Evolutionary conservation across 2,797 vertebrate genomes (phyloP).

Genomic region (Sebastes diploproa): DNA sequence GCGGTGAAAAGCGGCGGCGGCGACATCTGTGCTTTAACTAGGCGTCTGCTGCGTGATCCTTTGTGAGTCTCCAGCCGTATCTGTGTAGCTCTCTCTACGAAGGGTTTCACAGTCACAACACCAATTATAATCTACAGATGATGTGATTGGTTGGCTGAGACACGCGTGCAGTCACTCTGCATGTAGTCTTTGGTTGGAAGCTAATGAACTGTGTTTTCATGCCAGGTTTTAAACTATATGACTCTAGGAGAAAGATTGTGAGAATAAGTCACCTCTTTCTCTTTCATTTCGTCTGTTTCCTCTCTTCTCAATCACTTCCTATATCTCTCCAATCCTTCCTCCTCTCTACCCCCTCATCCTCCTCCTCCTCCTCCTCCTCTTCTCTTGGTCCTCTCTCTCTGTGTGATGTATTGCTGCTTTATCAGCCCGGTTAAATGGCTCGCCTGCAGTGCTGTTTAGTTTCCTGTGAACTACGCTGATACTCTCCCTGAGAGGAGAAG

Average conservation of each 20-base stretch:
- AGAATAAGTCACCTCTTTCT: background rate
- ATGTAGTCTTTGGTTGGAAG: slow-evolving; percentile 4
- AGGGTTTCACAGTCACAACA: slow-evolving; percentile 4
- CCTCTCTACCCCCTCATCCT: background rate
- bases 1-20: background rate
- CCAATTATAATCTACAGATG: slow-evolving; percentile 19
- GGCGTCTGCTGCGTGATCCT: background rate
- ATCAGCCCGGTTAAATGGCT: slow-evolving; percentile 31
- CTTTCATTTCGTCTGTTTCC: background rate
- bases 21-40: background rate
- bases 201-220: slow-evolving; percentile 28
- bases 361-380: background rate
- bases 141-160: slow-evolving; percentile 10
- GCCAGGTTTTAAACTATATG: background rate
- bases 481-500: slow-evolving; percentile 13
- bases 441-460: slow-evolving; percentile 49
- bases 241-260: background rate
- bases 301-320: background rate
- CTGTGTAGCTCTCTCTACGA: slow-evolving; percentile 3
- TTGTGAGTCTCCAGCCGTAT: background rate
- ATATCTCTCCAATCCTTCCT: background rate
- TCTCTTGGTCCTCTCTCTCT: background rate
- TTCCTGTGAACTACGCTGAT: slow-evolving; percentile 47
- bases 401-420: slow-evolving; percentile 40
- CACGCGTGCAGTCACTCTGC: background rate